Evolutionary conservation across 2,113 vertebrate genomes (phyloP), one percentile per base, ranked within the genome.

Genomic region (Antigone vipio): DNA sequence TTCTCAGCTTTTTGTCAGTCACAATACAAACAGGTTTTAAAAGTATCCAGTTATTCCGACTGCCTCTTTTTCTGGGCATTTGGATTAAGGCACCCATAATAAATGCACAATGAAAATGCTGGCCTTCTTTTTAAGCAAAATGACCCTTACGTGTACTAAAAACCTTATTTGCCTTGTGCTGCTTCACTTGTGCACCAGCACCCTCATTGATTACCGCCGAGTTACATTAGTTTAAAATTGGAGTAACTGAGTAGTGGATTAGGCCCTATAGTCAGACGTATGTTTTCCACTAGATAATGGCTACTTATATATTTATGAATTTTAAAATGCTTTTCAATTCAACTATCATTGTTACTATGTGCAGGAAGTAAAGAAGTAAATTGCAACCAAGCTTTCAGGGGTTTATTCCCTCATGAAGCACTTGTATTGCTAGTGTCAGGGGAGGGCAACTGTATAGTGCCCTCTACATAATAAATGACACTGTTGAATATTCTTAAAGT

Each of bases 251-350:
- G 67, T 74, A 90, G 62, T 76, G n/a, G 69, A 93, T 91, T 88
- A 94, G 55, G 56, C 80, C 94, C 53, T 93, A 58, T 74, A 91
- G 94, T 88, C 87, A 95, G 87, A 92, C 76, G 52, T 89, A 92
- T 59, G 60, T 91, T 94, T 94, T 94, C 68, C 68, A 89, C 67
- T 81, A 90, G 93, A 94, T 96, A 97, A 97, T 97, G 91, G 94
- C 96, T 97, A 94, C 92, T 97, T 97, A 97, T 91, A 95, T 96
- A 97, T 96, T 96, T 96, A 97, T 97, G 94, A 96, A 93, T 97
- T 97, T 94, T 93, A 92, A 93, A 97, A 97, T 96, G 95, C 87
- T 93, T 97, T 97, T 94, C 92, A 97, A 84, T 91, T 89, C 93
- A 95, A 94, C 89, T 95, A 91, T 78, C 76, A 80, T 78, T 94